Evolutionary conservation across 2,888 invertebrate genomes (phyloP), one percentile per base, ranked within the genome.

Genomic region (Apotomis capreana): DNA sequence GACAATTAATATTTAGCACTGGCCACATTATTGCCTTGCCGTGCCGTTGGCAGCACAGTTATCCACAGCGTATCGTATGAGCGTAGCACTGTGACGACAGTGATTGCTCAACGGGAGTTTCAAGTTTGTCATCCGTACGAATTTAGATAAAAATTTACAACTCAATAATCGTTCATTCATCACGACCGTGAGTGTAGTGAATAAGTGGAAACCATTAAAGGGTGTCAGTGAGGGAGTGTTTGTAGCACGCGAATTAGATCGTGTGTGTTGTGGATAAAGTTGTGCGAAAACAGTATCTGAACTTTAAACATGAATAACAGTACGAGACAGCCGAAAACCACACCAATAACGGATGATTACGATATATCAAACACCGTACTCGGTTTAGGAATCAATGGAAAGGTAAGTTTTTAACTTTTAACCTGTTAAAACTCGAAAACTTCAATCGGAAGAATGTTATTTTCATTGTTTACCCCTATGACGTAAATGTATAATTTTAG

Each of bases 351-450:
- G 63, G 96, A 97, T 75, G 98, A 99, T 91, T 99, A 98, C 90
- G 96, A 97, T 86, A 97, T 99, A 83, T 97, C 98, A 51, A 97
- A 96, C 84, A 97, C 96, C 75, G 99, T 99, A 58, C 95, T 99
- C 74, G 99, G 99, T 59, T 95, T 99, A 75, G 99, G 99, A 10
- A 99, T 99, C 79, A 99, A 99, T 91, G 99, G 99, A 76, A 99
- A 99, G 95, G 94, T 94, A 79, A 81, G 87, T 81, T 76, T 75
- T 74, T 70, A 62, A 61, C 55, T 68, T 59, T 37, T n/a, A 26
- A 44, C 6, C 5, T 9, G 13, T 60, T 49, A 68, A 49, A 74
- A 68, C 37, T 65, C 36, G 8, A 15, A 63, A 73, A 74, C 54
- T 12, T 26, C 60, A 61, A 63, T 62, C 55, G 68, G 9, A 55